These are phyloP conservation scores for Melanotaenia pygmaea DNA, from an alignment of 2,797 vertebrate species.

Conservation along the genomic window DNA sequence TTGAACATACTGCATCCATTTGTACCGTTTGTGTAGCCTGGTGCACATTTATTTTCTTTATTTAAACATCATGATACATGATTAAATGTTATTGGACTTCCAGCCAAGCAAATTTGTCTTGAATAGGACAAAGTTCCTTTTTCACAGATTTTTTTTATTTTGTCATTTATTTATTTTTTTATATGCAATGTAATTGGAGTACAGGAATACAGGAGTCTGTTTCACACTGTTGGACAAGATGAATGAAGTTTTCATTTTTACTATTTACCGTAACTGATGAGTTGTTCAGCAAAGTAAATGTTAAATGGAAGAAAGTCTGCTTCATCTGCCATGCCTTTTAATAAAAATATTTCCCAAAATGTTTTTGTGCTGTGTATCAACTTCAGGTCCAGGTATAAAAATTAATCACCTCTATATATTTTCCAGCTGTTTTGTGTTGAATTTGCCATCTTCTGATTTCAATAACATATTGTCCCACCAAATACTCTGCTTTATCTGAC, in stretches of 20 bases:
- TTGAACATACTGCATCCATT: conserved; percentile 15
- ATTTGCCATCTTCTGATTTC: conserved; percentile 44
- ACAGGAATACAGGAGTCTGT: neutral
- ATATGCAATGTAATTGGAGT: conserved; percentile 16
- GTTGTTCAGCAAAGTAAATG: conserved; percentile 19
- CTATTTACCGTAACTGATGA: conserved; percentile 7
- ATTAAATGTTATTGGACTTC: conserved; percentile 22
- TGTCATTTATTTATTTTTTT: conserved; percentile 17
- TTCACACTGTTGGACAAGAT: conserved; percentile 8
- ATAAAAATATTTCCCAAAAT: conserved; percentile 35
- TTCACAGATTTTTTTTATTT: conserved; percentile 5
- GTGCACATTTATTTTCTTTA: conserved; percentile 2
- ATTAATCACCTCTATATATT: neutral
- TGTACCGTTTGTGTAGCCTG: conserved; percentile 12
- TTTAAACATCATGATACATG: conserved; percentile 13
- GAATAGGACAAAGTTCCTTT: neutral
- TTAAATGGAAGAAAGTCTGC: conserved; percentile 29
- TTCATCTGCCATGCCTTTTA: conserved; percentile 42
- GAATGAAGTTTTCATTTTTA: conserved; percentile 11
- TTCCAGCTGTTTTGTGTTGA: conserved; percentile 15
- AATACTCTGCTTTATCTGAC: neutral
- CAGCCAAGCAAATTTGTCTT: conserved; percentile 10
- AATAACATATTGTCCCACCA: neutral
- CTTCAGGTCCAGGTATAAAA: neutral
- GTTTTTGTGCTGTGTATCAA: neutral